A percentile compares a stretch with the other conserved stretches of the same genome.
These are phyloP conservation scores for Pyrrhia umbra DNA, from an alignment of 2,888 invertebrate species.

Conservation along the genomic window DNA sequence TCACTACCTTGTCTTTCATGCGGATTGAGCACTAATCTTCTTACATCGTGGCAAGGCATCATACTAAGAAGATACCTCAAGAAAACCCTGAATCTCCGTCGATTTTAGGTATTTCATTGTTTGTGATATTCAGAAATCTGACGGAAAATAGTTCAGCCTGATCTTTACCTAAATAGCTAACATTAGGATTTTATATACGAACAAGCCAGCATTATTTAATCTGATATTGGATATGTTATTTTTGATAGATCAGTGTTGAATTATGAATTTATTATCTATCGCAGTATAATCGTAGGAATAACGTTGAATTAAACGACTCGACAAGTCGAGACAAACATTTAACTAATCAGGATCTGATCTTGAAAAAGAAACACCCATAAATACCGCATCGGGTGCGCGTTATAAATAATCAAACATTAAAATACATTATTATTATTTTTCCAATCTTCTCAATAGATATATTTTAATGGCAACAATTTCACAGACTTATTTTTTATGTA, in stretches of 20 bases:
- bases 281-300: conserved; percentile 18
- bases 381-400: too few relatives aligned
- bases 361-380: not conserved
- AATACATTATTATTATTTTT: too few relatives aligned
- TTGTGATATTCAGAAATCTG: conserved; percentile 8
- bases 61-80: conserved; percentile 53
- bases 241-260: not conserved
- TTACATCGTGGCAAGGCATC: conserved; percentile 26
- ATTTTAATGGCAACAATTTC: too few relatives aligned
- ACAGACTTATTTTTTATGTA: too few relatives aligned
- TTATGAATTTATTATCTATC: conserved; percentile 7
- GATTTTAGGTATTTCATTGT: conserved; percentile 20
- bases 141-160: conserved; percentile 8
- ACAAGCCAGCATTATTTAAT: not conserved
- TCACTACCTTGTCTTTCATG: conserved; percentile 99
- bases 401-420: too few relatives aligned
- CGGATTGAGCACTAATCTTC: conserved; percentile 87
- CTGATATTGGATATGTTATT: not conserved
- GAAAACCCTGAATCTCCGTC: conserved; percentile 29
- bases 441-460: too few relatives aligned
- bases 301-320: not conserved
- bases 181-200: not conserved
- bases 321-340: too few relatives aligned
- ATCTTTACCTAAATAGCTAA: not conserved
- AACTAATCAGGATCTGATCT: not conserved